A percentile compares a stretch with the other conserved stretches of the same genome.
Evolutionary conservation across 1,140 invertebrate genomes (phyloP).

Genomic region (roundworm (Caenorhabditis elegans)): DNA sequence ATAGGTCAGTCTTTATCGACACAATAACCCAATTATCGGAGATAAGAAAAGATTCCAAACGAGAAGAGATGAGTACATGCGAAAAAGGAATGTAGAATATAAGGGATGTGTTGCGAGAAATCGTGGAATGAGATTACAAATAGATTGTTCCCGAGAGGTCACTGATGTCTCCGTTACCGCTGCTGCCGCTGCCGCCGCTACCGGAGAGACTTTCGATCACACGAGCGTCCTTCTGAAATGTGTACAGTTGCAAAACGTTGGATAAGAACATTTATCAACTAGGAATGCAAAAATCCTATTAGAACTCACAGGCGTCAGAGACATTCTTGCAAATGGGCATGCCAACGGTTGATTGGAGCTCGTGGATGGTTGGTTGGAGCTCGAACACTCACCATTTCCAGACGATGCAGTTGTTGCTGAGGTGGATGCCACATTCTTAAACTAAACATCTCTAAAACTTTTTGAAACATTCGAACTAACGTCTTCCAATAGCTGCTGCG

Average conservation of each 20-base stretch:
- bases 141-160: slow-evolving; percentile 19
- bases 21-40: slow-evolving; percentile 31
- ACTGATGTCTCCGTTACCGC: not conserved
- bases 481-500: slow-evolving; percentile 15
- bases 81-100: not conserved
- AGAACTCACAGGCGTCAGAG: not conserved
- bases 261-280: too few species aligned
- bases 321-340: slow-evolving; percentile 11
- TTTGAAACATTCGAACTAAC: not conserved
- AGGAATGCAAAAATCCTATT: too few species aligned
- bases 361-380: not conserved
- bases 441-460: not conserved
- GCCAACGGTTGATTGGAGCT: not conserved
- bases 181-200: not conserved
- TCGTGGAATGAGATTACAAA: not conserved
- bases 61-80: not conserved
- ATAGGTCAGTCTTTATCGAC: slow-evolving; percentile 24
- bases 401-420: not conserved
- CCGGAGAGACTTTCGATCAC: not conserved
- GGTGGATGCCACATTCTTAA: not conserved
- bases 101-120: not conserved
- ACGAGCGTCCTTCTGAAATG: not conserved
- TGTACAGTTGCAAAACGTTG: too few species aligned
- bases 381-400: not conserved
- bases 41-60: slow-evolving; percentile 1